Evolutionary conservation across 2,797 vertebrate species (phyloP), one percentile per base, ranked within the genome.

Genomic region (Huso huso): DNA sequence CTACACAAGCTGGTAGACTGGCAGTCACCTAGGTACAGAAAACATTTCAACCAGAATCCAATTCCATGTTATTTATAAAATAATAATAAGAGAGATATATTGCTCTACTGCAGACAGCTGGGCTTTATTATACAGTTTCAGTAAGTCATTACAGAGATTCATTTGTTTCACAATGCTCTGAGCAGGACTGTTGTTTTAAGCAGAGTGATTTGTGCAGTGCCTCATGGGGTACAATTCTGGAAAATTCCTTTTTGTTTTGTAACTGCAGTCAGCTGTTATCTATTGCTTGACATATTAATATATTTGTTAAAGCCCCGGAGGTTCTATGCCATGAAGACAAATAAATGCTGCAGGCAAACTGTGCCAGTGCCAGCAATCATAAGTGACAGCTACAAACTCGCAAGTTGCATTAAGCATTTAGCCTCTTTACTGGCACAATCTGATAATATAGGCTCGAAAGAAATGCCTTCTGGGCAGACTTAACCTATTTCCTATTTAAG

Each of bases 51-150:
- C 62, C 75, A 65, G 76, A 68, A 70, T 81, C 81, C 77, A 71
- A 69, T 80, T 67, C 70, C 74, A 73, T 37, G 75, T 78, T 82
- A 78, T 83, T 80, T 76, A 81, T 82, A 79, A 79, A 75, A 57
- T 75, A 53, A 8, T 60, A 62, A 49, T 15, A 13, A 58, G 1
- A n/a, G n/a, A 58, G 55, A 58, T 58, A 10, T 58, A 58, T 58
- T n/a, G 55, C 55, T 58, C 61, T 51, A 49, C 65, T 23, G 60
- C 61, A 11, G 51, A 10, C 12, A 48, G 51, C 52, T 15, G 10
- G 51, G 64, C 13, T 10, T 60, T 55, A 68, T 62, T 68, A 68
- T 63, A 63, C 61, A 63, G 61, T 49, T 68, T 55, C 13, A 48
- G 51, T 58, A 48, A 65, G 68, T 61, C 64, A 65, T 69, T 69